Percentiles rank a stretch among this genome's conserved stretches.
phyloP scores from a whole-genome alignment of 2,113 vertebrate species.

The Odontesthes bonariensis region DNA sequence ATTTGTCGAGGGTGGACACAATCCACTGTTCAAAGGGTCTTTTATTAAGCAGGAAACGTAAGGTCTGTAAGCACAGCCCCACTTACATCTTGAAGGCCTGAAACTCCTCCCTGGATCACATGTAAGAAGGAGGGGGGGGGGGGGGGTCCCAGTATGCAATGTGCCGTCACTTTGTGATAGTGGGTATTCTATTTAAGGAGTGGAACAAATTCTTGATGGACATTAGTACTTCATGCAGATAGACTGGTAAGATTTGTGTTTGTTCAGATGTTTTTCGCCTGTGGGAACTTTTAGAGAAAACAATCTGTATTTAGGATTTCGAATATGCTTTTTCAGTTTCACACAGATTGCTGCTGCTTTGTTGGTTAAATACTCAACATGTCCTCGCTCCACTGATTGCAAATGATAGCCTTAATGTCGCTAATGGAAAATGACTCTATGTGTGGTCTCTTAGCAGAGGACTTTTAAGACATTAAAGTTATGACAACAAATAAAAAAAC shows the following conservation, averaged over 20 bases:
- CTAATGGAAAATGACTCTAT: too few relatives aligned
- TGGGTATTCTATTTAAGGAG: constrained; percentile 25
- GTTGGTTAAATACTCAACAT: not conserved
- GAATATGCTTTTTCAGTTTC: not conserved
- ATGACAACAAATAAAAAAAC: too few relatives aligned
- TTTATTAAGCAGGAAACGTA: constrained; percentile 62
- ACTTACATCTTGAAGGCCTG: constrained; percentile 6
- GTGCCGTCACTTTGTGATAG: constrained; percentile 34
- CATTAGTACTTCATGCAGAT: constrained; percentile 17
- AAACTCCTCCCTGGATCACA: constrained; percentile 76
- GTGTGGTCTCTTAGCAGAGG: too few relatives aligned
- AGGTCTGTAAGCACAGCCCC: constrained; percentile 53
- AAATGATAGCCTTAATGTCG: not conserved
- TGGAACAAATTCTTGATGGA: constrained; percentile 52
- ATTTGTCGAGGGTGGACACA: constrained; percentile 26
- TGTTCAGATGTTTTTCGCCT: not conserved
- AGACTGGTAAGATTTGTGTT: constrained; percentile 54
- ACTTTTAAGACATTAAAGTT: too few relatives aligned
- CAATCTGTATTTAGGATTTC: not conserved
- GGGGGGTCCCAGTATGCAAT: constrained; percentile 34
- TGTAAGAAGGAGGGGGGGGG: constrained; percentile 46
- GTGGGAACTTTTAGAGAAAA: not conserved
- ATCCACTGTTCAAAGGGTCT: constrained; percentile 50
- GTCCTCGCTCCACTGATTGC: constrained; percentile 3
- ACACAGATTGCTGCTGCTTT: not conserved